phyloP scores from a whole-genome alignment of 1,140 invertebrate species.

The Bradynema listronoti region DNA sequence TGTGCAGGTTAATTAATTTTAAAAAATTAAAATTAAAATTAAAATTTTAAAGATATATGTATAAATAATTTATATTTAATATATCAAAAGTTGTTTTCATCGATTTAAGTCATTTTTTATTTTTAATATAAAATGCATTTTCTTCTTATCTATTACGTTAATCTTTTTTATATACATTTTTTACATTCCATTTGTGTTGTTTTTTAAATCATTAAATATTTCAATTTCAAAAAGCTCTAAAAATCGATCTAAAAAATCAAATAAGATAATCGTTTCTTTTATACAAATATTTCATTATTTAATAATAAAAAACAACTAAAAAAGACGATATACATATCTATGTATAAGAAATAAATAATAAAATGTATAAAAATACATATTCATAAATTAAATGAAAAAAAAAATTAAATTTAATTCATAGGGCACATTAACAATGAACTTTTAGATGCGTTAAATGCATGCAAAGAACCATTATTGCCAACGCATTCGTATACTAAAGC shows the following conservation, averaged over 20 bases:
- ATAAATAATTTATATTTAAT: not conserved
- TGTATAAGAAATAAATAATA: too few species aligned
- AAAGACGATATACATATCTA: too few species aligned
- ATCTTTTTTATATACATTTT: too few species aligned
- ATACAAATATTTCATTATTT: too few species aligned
- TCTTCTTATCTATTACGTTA: not conserved
- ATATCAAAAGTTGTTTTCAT: not conserved
- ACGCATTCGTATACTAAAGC: slow-evolving; percentile 52
- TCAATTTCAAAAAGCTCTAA: not conserved
- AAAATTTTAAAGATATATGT: not conserved
- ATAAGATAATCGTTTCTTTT: not conserved
- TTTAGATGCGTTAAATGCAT: slow-evolving; percentile 31
- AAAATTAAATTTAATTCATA: slow-evolving; percentile 5
- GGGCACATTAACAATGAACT: slow-evolving; percentile 1
- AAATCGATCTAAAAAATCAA: not conserved
- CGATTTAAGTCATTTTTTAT: not conserved
- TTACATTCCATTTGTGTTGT: too few species aligned
- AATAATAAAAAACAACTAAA: too few species aligned
- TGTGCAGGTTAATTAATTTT: slow-evolving; percentile 39
- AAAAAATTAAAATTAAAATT: not conserved
- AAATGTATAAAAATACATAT: not conserved
- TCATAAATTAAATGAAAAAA: not conserved
- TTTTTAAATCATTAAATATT: too few species aligned
- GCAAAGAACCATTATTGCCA: slow-evolving; percentile 37
- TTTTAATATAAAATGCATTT: not conserved